Conservation (phyloP, 2,888 invertebrate genomes). For the Hypomecis punctinalis region DNA sequence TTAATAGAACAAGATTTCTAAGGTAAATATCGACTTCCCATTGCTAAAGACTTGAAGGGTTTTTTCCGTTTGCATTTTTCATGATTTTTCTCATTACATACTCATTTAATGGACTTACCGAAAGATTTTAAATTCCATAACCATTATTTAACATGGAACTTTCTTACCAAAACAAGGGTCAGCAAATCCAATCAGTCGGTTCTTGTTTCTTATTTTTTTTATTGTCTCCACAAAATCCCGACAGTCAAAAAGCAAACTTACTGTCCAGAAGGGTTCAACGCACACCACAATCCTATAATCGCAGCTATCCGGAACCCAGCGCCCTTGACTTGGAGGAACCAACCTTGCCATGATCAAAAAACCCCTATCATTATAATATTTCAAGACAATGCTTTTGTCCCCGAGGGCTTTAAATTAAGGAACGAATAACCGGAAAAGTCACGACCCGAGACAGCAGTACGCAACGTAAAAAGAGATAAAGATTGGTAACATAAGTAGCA, state of each 20-base stretch:
- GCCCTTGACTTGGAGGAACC: conserved; percentile 36
- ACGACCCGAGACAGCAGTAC: background rate
- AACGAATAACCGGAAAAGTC: conserved; percentile 32
- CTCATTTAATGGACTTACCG: too few species aligned
- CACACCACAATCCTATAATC: conserved; percentile 35
- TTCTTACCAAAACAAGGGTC: background rate
- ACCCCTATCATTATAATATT: conserved; percentile 56
- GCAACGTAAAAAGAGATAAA: background rate
- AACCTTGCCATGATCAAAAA: conserved; percentile 55
- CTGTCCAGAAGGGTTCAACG: conserved; percentile 23
- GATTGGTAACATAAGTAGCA: too few species aligned
- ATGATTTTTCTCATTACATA: too few species aligned
- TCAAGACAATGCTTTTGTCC: conserved; percentile 53
- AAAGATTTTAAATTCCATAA: too few species aligned
- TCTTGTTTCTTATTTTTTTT: background rate
- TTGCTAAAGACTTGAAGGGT: too few species aligned
- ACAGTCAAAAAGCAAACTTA: conserved; percentile 20
- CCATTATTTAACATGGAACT: background rate
- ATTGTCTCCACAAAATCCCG: conserved; percentile 6
- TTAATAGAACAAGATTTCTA: too few species aligned
- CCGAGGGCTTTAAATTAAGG: conserved; percentile 43
- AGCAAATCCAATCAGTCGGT: background rate
- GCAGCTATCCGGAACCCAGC: conserved; percentile 32
- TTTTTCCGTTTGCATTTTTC: too few species aligned
- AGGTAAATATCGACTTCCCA: too few species aligned